phyloP scores from a whole-genome alignment of 2,888 invertebrate species.

The Scaptomyza caliginosa region DNA sequence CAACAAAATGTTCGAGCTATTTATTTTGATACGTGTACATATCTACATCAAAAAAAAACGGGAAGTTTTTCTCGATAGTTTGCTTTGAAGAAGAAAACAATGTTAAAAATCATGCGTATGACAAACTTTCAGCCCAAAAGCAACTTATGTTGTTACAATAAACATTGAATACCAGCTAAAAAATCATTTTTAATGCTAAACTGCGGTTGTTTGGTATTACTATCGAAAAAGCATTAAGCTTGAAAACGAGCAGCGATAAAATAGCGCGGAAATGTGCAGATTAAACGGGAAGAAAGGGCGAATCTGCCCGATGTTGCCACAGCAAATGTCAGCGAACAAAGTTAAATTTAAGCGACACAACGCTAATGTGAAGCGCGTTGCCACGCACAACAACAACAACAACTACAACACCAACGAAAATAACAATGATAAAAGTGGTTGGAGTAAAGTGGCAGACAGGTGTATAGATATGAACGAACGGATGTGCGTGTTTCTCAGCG shows the following conservation, averaged over 20 bases:
- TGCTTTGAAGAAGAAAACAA: not conserved
- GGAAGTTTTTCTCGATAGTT: not conserved
- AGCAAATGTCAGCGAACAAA: constrained; percentile 63
- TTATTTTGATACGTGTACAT: not conserved
- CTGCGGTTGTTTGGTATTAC: constrained; percentile 43
- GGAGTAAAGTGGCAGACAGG: not conserved
- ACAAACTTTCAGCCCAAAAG: not conserved
- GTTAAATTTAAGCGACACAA: constrained; percentile 73
- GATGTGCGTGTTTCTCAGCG: constrained; percentile 78
- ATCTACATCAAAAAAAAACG: not conserved
- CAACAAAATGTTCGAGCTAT: constrained; percentile 7
- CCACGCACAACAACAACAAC: constrained; percentile 21
- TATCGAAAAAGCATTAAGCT: constrained; percentile 65
- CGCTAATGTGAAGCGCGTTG: constrained; percentile 57
- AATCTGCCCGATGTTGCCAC: constrained; percentile 39
- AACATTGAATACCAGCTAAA: not conserved
- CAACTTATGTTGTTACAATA: not conserved
- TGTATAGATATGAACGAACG: constrained; percentile 51
- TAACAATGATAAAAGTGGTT: not conserved
- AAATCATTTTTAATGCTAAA: constrained; percentile 3
- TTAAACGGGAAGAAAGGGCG: constrained; percentile 24
- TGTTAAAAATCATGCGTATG: too few species aligned
- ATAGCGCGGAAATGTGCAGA: constrained; percentile 42
- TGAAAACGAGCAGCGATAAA: constrained; percentile 45
- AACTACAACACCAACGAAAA: not conserved